phyloP scores from a whole-genome alignment of 2,113 vertebrate species.

The Odocoileus hemionus region DNA sequence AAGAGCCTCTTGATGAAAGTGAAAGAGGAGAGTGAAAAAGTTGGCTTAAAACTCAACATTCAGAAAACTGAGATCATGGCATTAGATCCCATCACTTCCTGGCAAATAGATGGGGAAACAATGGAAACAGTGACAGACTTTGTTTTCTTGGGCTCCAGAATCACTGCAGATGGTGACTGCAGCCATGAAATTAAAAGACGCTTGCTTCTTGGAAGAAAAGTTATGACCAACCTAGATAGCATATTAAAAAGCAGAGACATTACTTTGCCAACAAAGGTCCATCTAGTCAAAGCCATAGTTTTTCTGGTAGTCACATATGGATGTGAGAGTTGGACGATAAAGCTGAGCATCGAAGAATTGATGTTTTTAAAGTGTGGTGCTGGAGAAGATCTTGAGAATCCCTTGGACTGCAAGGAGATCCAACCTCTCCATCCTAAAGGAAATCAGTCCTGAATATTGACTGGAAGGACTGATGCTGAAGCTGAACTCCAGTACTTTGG shows the following conservation, averaged over 20 bases:
- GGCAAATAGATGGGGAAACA: background rate
- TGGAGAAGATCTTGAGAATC: background rate
- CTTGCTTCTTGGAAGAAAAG: background rate
- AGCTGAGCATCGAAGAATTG: accelerated
- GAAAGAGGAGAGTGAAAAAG: background rate
- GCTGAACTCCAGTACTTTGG: background rate
- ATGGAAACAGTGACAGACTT: background rate
- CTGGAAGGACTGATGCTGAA: background rate
- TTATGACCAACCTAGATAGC: background rate
- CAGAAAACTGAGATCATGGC: background rate
- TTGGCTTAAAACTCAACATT: background rate
- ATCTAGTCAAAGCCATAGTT: background rate
- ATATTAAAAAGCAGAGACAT: background rate
- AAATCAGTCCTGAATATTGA: background rate
- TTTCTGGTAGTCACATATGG: background rate
- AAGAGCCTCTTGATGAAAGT: background rate
- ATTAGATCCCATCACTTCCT: background rate
- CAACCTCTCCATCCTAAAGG: background rate
- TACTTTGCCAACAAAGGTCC: background rate
- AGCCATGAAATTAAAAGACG: background rate
- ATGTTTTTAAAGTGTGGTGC: background rate
- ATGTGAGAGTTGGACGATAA: background rate
- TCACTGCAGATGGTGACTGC: background rate
- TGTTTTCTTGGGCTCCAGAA: background rate
- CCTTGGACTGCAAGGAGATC: background rate